Conservation (phyloP, 2,888 invertebrate species). For the Stenurella melanura region DNA sequence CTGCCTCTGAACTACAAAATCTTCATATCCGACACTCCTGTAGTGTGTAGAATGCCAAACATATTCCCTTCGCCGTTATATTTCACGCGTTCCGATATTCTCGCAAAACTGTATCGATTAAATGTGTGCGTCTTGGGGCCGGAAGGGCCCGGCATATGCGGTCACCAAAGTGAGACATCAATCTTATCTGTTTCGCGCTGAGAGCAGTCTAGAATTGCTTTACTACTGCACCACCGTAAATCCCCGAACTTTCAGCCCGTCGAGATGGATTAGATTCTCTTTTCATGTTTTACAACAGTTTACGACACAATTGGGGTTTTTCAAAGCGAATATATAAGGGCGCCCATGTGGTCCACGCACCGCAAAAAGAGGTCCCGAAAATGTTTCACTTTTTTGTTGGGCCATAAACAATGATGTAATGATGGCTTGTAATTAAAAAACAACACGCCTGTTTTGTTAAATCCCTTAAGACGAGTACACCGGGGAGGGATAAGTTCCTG, state of each 20-base stretch:
- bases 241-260: conserved; percentile 66
- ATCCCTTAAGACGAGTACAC: neutral
- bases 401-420: conserved; percentile 11
- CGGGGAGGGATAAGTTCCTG: neutral
- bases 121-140: conserved; percentile 46
- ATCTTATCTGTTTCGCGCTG: conserved; percentile 62
- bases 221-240: conserved; percentile 64
- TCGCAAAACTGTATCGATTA: conserved; percentile 58
- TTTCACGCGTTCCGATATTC: conserved; percentile 20
- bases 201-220: conserved; percentile 63
- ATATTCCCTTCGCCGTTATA: conserved; percentile 13
- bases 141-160: conserved; percentile 61
- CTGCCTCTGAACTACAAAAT: neutral
- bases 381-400: neutral
- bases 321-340: conserved; percentile 16
- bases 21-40: neutral
- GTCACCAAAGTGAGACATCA: conserved; percentile 69
- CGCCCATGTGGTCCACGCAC: neutral
- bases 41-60: neutral
- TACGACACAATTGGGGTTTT: conserved; percentile 67
- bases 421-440: conserved; percentile 18
- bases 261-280: conserved; percentile 69
- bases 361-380: neutral
- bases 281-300: conserved; percentile 69
- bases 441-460: neutral